A percentile compares a stretch with the other conserved stretches of the same genome.
These are phyloP conservation scores for Steatornis caripensis DNA, from an alignment of 2,113 vertebrate species.

Conservation along the genomic window DNA sequence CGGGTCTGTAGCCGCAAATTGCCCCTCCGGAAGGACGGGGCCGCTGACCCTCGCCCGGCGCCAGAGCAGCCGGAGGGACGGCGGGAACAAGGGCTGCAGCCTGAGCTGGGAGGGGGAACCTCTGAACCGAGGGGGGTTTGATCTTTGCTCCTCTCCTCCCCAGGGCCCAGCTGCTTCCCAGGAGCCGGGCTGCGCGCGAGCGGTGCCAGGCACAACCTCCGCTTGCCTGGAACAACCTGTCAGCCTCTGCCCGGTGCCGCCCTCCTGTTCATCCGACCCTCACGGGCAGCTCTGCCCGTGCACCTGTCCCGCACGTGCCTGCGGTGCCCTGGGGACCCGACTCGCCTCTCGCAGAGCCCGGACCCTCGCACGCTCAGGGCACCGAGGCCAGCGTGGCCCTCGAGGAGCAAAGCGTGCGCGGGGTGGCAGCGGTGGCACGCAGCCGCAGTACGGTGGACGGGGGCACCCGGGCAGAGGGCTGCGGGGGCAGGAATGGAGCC, in stretches of 20 bases:
- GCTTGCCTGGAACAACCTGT: constrained; percentile 30
- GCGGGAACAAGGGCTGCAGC: background rate
- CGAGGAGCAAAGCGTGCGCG: background rate
- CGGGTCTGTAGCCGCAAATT: background rate
- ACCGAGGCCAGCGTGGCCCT: constrained; percentile 47
- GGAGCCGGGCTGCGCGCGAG: background rate
- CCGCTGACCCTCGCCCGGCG: background rate
- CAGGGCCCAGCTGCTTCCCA: background rate
- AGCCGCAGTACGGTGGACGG: fast-evolving
- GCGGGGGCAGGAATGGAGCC: background rate
- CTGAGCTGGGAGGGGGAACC: background rate
- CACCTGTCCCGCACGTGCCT: constrained; percentile 64
- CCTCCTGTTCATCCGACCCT: constrained; percentile 67
- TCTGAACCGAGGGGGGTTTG: background rate
- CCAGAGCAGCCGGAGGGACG: background rate
- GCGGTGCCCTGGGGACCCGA: constrained; percentile 66
- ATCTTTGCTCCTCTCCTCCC: background rate
- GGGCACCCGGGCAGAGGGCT: background rate
- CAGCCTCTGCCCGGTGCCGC: constrained; percentile 73
- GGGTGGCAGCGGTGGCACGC: fast-evolving
- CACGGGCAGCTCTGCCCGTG: constrained; percentile 66
- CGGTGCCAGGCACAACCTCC: background rate
- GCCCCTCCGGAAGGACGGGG: fast-evolving
- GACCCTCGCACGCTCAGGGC: background rate
- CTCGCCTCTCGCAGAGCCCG: constrained; percentile 69